Base-by-base conservation (phyloP, 2,888 invertebrate species). In the Cryptops parisi region DNA sequence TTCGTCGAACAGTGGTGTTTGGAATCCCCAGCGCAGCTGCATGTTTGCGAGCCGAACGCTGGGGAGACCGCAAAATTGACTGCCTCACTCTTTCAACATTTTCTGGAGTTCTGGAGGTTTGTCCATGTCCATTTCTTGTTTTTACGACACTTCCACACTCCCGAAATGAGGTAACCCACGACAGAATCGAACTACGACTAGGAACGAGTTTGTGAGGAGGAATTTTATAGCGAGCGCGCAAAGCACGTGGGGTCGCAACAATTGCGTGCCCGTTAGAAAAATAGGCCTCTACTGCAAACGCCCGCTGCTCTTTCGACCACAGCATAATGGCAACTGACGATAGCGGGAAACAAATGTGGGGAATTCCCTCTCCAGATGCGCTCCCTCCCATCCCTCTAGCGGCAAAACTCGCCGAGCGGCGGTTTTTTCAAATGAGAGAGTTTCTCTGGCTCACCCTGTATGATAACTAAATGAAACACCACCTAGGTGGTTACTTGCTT, bases 171-270 rank as follows among this genome's bases (percentile, higher is more conserved):
- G 53, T 57, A 55, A 64, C 58, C 60, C 61, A 63, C 38, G 54
- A 49, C 57, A 58, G 55, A 59, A 65, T 62, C 40, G 62, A 59
- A 57, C 60, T 59, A 47, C 61, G 55, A 54, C 57, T 58, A 23
- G 63, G 61, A 57, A 64, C 61, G 56, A 57, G 53, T 47, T 26
- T 59, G 23, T 40, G 39, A 23, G 56, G 53, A 45, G 56, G 55
- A 56, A 62, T 3, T 58, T 61, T 43, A n/a, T 12, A 43, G 9
- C n/a, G 43, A 43, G 17, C n/a, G 6, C 43, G 43, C 9, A 43
- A 43, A 9, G 6, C 19, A 43, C 43, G 43, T 21, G 6, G 43
- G 9, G 21, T 21, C 6, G 43, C 21, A 17, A 43, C n/a, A 17
- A 43, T 21, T 43, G 43, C 6, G 43, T n/a, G 33, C 6, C 33